phyloP scores from a whole-genome alignment of 2,797 vertebrate genomes.

The Typhlichthys subterraneus region DNA sequence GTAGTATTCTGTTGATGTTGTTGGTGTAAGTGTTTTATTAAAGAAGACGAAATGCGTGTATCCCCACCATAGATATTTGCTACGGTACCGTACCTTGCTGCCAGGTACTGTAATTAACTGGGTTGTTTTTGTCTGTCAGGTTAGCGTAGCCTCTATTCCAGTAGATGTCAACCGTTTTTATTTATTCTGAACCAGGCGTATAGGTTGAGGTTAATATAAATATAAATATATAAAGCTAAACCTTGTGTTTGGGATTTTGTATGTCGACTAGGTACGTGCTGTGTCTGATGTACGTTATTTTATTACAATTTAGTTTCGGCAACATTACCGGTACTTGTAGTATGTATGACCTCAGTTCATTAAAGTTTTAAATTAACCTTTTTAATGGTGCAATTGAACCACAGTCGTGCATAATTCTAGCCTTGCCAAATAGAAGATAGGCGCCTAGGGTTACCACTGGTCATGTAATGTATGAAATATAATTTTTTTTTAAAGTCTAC shows the following conservation, averaged over 20 bases:
- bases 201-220: too few species aligned
- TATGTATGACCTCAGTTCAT: constrained; percentile 6
- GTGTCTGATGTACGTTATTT: not conserved
- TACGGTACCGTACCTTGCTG: constrained; percentile 25
- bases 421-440: too few species aligned
- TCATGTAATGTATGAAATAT: too few species aligned
- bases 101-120: constrained; percentile 41
- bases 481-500: too few species aligned
- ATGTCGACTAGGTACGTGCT: too few species aligned
- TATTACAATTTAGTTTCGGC: constrained; percentile 8
- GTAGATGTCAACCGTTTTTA: not conserved
- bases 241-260: too few species aligned
- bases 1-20: fast-evolving
- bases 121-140: constrained; percentile 44
- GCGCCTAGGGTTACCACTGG: too few species aligned
- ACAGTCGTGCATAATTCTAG: not conserved
- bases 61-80: constrained; percentile 1
- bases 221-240: too few species aligned
- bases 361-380: not conserved
- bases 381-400: not conserved
- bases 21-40: too few species aligned
- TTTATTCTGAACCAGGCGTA: too few species aligned
- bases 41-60: not conserved
- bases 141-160: constrained; percentile 26
- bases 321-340: constrained; percentile 1